Conservation (phyloP, 2,888 invertebrate species). For the Steinernema scapterisci region DNA sequence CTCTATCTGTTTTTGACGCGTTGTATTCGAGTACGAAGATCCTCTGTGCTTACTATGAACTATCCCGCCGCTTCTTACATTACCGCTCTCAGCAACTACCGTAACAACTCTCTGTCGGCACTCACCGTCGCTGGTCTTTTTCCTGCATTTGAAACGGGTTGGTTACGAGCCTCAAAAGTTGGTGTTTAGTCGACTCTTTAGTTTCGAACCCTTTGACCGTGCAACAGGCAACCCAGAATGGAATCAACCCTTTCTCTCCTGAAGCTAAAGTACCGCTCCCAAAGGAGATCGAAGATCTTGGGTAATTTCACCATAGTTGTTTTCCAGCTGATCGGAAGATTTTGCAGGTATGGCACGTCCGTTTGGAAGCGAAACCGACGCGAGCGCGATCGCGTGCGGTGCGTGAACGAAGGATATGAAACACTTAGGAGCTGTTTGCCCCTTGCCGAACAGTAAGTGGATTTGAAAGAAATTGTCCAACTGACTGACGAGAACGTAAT, state of each 20-base stretch:
- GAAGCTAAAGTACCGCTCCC: constrained; percentile 68
- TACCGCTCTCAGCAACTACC: background rate
- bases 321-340: background rate
- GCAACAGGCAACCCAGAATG: too few relatives aligned
- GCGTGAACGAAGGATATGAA: constrained; percentile 69
- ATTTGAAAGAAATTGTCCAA: too few relatives aligned
- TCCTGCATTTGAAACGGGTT: background rate
- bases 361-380: constrained; percentile 69
- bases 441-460: constrained; percentile 65
- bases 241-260: constrained; percentile 66
- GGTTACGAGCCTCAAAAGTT: background rate
- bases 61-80: constrained; percentile 19
- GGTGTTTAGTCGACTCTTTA: background rate
- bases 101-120: background rate
- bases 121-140: constrained; percentile 5
- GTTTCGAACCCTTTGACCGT: too few relatives aligned
- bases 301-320: constrained; percentile 41
- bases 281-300: constrained; percentile 60
- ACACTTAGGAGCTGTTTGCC: constrained; percentile 67
- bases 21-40: background rate
- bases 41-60: background rate
- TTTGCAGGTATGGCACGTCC: constrained; percentile 55
- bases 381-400: constrained; percentile 68
- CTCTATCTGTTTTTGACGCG: background rate
- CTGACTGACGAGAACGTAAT: too few relatives aligned